Conservation (phyloP, 2,113 vertebrate species). For the Cettia cetti region DNA sequence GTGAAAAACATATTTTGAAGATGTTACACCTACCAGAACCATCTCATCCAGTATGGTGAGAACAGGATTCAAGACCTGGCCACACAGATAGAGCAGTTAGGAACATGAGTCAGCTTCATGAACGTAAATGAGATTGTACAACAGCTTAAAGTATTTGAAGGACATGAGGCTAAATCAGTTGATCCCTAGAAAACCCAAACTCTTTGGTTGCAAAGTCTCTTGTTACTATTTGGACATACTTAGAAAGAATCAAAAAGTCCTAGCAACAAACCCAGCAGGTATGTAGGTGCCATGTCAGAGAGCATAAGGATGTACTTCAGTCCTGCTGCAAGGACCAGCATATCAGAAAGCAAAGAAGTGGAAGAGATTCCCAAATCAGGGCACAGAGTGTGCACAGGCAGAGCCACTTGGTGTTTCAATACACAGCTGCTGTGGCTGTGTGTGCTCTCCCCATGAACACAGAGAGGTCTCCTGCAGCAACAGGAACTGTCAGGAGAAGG, state of each 20-base stretch:
- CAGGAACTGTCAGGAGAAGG: background rate
- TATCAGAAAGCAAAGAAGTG: background rate
- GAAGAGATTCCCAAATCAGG: background rate
- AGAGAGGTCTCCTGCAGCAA: background rate
- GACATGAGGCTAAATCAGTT: background rate
- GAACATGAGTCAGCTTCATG: background rate
- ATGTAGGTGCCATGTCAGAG: background rate
- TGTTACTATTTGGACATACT: background rate
- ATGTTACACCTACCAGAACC: background rate
- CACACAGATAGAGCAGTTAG: background rate
- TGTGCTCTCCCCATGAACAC: background rate
- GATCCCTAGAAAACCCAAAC: background rate
- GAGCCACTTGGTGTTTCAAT: accelerated
- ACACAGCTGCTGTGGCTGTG: background rate
- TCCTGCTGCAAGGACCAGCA: background rate
- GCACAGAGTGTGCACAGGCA: background rate
- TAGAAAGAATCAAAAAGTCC: background rate
- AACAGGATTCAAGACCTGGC: background rate
- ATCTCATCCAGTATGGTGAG: background rate
- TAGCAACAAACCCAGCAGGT: background rate
- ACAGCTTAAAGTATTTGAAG: background rate
- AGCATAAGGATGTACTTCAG: background rate
- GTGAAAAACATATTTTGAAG: background rate
- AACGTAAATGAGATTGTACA: background rate
- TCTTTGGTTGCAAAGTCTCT: background rate